Evolutionary conservation across 2,113 vertebrate genomes (phyloP).

Genomic region (Herpetotheres cachinnans): DNA sequence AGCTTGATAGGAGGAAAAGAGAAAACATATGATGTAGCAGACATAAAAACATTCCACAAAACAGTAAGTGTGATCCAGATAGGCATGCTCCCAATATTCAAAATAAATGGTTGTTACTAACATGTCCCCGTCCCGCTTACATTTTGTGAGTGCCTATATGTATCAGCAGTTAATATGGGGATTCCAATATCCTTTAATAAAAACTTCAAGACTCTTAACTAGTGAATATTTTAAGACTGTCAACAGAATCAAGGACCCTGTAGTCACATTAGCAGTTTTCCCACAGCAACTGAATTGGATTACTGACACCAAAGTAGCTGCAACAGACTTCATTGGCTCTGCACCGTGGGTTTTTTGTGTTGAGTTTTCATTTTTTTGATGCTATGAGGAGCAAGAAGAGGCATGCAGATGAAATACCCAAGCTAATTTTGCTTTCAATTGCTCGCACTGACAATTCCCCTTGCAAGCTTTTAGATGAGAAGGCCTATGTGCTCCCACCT

Average conservation of each 20-base stretch:
- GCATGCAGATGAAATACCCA: background rate
- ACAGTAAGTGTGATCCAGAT: background rate
- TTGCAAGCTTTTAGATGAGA: background rate
- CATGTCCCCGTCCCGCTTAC: rapidly evolving
- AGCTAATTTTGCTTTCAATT: background rate
- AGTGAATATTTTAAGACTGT: background rate
- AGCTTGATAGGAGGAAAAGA: background rate
- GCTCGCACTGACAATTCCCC: background rate
- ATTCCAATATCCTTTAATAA: background rate
- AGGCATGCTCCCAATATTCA: background rate
- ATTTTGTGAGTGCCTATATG: background rate
- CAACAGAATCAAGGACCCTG: background rate
- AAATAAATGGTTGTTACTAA: background rate
- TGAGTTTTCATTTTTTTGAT: background rate
- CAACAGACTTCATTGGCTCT: background rate
- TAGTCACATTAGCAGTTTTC: background rate
- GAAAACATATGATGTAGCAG: background rate
- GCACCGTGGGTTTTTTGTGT: background rate
- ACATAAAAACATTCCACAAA: background rate
- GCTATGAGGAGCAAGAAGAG: background rate
- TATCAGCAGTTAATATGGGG: background rate
- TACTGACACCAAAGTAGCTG: background rate
- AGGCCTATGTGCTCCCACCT: background rate
- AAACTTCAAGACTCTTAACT: background rate
- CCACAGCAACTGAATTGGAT: background rate